Base-by-base conservation (phyloP, 2,113 vertebrate genomes). In the Leptobrachium ailaonicum region DNA sequence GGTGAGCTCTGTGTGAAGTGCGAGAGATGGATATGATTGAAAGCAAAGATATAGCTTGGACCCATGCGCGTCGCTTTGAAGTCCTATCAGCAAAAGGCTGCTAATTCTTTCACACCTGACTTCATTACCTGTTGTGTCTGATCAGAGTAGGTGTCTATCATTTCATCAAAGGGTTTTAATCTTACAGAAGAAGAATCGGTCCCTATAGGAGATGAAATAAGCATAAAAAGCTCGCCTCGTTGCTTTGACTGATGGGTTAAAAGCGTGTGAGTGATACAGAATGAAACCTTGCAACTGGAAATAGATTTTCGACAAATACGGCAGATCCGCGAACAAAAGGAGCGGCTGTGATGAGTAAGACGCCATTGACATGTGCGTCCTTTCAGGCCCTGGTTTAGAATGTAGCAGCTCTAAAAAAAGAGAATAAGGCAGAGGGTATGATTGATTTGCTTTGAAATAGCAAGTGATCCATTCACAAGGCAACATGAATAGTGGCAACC, bases 61-160 rank as follows among this genome's bases (percentile, higher is more conserved):
- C 54, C 11, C 71, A 62, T 68, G 41, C 12, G 62, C 3, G 20
- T 72, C 75, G 20, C 79, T 81, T 81, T 81, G 79, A 81, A 75
- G 79, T 81, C 8, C 66, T 56, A 75, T 47, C 43, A 69, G 32
- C 71, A 81, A 75, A 64, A 64, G 68, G 67, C 8, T 45, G 66
- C 79, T 81, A 81, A 81, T 81, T 74, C 79, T 12, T 81, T 81
- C 79, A 81, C 79, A 81, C 79, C 79, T 81, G 79, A 81, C 79
- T 81, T 74, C 79, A 75, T 81, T 81, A 75, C 72, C 79, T 81
- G 64, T 75, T 66, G 56, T 81, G 79, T 81, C 71, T 81, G 71
- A 73, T 75, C 64, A 68, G 53, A 62, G 50, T 40, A 41, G 20
- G 43, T 12, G 32, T 81, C 47, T 68, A 50, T 74, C n/a, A 4